phyloP scores from a whole-genome alignment of 2,113 vertebrate species.

The Siniperca knerii region DNA sequence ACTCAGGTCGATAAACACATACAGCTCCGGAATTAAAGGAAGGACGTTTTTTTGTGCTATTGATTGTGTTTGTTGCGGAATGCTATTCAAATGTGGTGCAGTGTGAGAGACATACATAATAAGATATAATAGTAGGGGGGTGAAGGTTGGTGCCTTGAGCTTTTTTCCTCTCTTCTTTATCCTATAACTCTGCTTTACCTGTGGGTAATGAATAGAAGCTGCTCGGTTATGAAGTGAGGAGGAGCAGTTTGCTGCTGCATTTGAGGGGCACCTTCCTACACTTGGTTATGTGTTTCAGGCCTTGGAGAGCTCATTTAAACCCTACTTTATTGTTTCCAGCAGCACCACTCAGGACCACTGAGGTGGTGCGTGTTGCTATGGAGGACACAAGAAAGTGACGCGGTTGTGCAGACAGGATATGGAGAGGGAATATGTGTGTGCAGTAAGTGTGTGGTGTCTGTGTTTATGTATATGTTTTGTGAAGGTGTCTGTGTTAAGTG shows the following conservation, averaged over 20 bases:
- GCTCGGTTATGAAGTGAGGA: slow-evolving; percentile 51
- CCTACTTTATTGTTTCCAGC: slow-evolving; percentile 66
- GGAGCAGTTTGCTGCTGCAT: slow-evolving; percentile 43
- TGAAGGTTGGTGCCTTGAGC: slow-evolving; percentile 67
- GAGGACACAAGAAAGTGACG: slow-evolving; percentile 61
- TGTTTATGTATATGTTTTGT: slow-evolving; percentile 50
- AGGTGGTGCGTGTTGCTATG: slow-evolving; percentile 73
- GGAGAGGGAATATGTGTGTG: slow-evolving; percentile 33
- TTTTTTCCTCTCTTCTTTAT: slow-evolving; percentile 55
- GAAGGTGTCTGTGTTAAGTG: slow-evolving; percentile 54
- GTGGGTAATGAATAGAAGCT: slow-evolving; percentile 70
- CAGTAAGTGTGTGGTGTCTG: slow-evolving; percentile 14
- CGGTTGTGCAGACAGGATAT: slow-evolving; percentile 41
- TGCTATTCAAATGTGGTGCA: slow-evolving; percentile 58
- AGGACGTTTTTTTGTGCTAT: slow-evolving; percentile 58
- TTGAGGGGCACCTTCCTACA: slow-evolving; percentile 71
- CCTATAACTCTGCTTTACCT: slow-evolving; percentile 52
- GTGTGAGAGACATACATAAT: slow-evolving; percentile 57
- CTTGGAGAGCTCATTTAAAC: slow-evolving; percentile 78
- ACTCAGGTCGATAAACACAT: slow-evolving; percentile 62
- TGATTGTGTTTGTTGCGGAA: slow-evolving; percentile 63
- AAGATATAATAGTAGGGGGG: slow-evolving; percentile 27
- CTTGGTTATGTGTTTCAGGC: slow-evolving; percentile 68
- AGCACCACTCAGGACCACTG: slow-evolving; percentile 51
- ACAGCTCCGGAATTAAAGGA: slow-evolving; percentile 65